A percentile compares a stretch with the other conserved stretches of the same genome.
Conservation (phyloP, 2,888 invertebrate genomes). For the Netelia inedita region DNA sequence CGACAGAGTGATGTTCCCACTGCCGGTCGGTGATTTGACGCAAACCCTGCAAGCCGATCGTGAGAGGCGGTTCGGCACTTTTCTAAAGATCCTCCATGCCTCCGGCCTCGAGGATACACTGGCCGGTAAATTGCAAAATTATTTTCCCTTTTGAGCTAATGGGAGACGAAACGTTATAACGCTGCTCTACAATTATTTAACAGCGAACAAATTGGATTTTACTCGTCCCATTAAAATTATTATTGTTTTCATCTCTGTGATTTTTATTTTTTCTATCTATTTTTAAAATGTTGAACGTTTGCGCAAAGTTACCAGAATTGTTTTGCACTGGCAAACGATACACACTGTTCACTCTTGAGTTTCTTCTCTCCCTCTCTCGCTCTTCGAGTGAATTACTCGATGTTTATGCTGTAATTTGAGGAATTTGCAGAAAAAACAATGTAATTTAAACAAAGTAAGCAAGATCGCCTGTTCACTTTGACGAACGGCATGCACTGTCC, state of each 20-base stretch:
- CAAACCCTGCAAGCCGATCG: conserved; percentile 94
- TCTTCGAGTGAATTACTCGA: not conserved
- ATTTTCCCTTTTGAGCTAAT: not conserved
- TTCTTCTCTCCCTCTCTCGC: not conserved
- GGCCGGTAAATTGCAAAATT: conserved; percentile 86
- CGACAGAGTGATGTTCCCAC: conserved; percentile 95
- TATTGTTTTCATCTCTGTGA: conserved; percentile 14
- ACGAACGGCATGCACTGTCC: not conserved
- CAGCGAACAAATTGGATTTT: conserved; percentile 15
- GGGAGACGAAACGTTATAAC: not conserved
- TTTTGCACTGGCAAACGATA: not conserved
- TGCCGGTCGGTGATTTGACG: conserved; percentile 94
- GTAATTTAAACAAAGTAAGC: not conserved
- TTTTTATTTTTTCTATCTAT: not conserved
- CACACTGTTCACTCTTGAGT: not conserved
- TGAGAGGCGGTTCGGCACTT: conserved; percentile 92
- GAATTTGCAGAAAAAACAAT: not conserved
- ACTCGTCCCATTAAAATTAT: conserved; percentile 29
- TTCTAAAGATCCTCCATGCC: conserved; percentile 91
- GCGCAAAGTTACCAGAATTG: conserved; percentile 12
- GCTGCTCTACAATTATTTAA: conserved; percentile 17
- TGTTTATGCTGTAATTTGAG: not conserved
- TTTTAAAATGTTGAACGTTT: conserved; percentile 46
- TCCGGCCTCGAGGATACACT: conserved; percentile 92
- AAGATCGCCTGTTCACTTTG: not conserved